A percentile compares a stretch with the other conserved stretches of the same genome.
Evolutionary conservation across 2,888 invertebrate species (phyloP).

Genomic region (Sthenelais limicola): DNA sequence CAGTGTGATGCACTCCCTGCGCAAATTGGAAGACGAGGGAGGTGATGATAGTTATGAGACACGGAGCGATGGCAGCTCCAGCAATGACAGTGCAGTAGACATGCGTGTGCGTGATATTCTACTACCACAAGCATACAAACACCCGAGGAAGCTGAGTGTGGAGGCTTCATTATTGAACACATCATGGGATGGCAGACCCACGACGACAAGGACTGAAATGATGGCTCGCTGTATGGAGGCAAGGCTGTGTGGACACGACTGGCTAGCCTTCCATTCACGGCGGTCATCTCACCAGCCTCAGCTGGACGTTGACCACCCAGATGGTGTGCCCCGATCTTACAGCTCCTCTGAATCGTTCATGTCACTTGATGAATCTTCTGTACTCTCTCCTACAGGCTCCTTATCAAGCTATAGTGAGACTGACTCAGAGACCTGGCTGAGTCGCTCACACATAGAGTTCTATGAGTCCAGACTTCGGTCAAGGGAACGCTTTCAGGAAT

Average conservation of each 20-base stretch:
- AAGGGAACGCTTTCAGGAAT: conserved; percentile 52
- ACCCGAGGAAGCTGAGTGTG: neutral
- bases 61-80: conserved; percentile 47
- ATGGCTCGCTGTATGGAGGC: conserved; percentile 47
- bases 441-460: conserved; percentile 40
- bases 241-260: conserved; percentile 33
- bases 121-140: neutral
- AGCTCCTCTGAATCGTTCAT: conserved; percentile 52
- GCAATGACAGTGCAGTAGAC: conserved; percentile 52
- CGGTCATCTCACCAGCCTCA: neutral
- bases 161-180: conserved; percentile 1
- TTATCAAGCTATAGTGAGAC: conserved; percentile 49
- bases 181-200: conserved; percentile 23
- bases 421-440: conserved; percentile 45
- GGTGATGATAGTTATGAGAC: conserved; percentile 44
- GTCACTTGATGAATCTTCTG: conserved; percentile 50
- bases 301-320: neutral
- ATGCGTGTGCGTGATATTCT: conserved; percentile 1
- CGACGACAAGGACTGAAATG: conserved; percentile 35
- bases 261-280: neutral
- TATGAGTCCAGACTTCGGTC: conserved; percentile 47
- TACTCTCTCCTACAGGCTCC: conserved; percentile 50
- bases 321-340: conserved; percentile 42
- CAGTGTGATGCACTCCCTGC: conserved; percentile 34
- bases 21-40: conserved; percentile 31